These are phyloP conservation scores for Pachypsylla venusta DNA, from an alignment of 1,140 invertebrate species.

Conservation along the genomic window DNA sequence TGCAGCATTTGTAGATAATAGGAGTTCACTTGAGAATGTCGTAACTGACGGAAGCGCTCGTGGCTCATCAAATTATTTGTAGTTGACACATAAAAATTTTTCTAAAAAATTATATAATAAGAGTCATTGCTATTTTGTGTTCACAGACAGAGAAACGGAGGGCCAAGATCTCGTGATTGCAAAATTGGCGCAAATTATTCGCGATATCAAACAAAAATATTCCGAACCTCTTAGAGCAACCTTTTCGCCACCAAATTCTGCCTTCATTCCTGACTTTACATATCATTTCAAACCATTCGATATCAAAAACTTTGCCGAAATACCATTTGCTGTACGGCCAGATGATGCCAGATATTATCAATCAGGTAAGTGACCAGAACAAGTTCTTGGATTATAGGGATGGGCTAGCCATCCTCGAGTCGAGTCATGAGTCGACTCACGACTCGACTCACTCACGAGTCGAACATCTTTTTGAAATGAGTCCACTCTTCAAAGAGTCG, in stretches of 20 bases:
- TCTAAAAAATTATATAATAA: too few relatives aligned
- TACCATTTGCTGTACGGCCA: slow-evolving; percentile 1
- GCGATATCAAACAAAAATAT: background rate
- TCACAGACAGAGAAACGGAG: background rate
- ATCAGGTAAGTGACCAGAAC: slow-evolving; percentile 2
- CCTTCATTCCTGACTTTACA: slow-evolving; percentile 3
- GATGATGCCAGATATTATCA: background rate
- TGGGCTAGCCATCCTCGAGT: too few relatives aligned
- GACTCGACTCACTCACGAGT: too few relatives aligned
- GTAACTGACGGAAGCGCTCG: too few relatives aligned
- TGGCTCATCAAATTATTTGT: too few relatives aligned
- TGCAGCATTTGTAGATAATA: too few relatives aligned
- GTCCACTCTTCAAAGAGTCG: too few relatives aligned
- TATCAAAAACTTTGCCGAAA: background rate
- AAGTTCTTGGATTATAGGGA: too few relatives aligned
- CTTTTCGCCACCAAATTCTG: background rate
- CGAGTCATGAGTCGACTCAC: too few relatives aligned
- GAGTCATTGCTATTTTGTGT: background rate
- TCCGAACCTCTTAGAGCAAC: background rate
- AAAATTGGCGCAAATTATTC: background rate
- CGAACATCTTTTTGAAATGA: too few relatives aligned
- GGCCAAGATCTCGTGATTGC: background rate
- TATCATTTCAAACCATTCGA: background rate
- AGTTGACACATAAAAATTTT: too few relatives aligned
- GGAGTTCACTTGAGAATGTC: too few relatives aligned